Conservation (phyloP, 2,113 vertebrate species). For the Addax nasomaculatus region DNA sequence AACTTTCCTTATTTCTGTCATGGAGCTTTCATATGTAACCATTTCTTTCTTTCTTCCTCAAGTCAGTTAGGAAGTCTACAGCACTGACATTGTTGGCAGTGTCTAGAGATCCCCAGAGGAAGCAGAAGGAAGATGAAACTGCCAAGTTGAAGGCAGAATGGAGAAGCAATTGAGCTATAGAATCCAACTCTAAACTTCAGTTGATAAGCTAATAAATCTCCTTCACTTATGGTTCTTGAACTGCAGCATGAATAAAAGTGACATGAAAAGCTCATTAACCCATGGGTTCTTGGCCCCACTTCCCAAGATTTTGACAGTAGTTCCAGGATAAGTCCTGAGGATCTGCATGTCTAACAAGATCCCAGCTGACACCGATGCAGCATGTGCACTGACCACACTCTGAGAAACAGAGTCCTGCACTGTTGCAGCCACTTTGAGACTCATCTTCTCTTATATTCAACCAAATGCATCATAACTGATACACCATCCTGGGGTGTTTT, state of each 20-base stretch:
- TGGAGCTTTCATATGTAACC: not conserved
- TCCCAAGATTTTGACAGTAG: not conserved
- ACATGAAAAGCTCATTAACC: not conserved
- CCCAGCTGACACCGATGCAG: not conserved
- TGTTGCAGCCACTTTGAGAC: not conserved
- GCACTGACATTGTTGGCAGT: not conserved
- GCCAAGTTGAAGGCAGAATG: not conserved
- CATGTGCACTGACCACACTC: not conserved
- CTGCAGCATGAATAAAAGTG: not conserved
- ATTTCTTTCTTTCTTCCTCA: not conserved
- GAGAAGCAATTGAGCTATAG: not conserved
- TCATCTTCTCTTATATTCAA: not conserved
- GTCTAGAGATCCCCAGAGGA: not conserved
- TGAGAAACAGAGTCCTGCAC: not conserved
- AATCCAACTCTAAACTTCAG: not conserved
- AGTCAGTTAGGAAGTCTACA: not conserved
- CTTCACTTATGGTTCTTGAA: not conserved
- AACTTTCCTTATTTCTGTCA: not conserved
- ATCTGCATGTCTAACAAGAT: not conserved
- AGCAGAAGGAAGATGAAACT: not conserved
- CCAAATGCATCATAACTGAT: not conserved
- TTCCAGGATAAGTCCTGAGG: not conserved
- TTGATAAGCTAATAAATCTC: not conserved
- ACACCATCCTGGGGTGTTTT: rapidly evolving
- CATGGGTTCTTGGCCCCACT: not conserved